Conservation (phyloP, 1,140 invertebrate species). For the Piezodorus guildinii region DNA sequence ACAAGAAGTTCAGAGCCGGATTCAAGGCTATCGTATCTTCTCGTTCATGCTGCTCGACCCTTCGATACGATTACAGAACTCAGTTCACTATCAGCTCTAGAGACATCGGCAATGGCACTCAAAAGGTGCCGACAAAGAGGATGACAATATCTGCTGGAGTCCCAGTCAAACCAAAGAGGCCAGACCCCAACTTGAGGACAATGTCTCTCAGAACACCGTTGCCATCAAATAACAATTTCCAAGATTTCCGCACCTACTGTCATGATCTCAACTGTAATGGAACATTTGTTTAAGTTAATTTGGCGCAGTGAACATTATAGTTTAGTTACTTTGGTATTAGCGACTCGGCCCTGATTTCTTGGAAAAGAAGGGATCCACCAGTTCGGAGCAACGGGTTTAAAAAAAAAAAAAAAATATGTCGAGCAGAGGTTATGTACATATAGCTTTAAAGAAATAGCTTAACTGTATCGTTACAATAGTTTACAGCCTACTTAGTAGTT, state of each 20-base stretch:
- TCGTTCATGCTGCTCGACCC: conserved; percentile 32
- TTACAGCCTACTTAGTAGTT: background rate
- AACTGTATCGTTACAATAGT: conserved; percentile 7
- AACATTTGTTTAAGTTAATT: conserved; percentile 19
- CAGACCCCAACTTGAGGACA: conserved; percentile 16
- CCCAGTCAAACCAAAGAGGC: conserved; percentile 20
- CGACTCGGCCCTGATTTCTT: conserved; percentile 16
- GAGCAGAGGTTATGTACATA: conserved; percentile 13
- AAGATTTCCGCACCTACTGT: conserved; percentile 15
- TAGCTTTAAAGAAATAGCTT: conserved; percentile 14
- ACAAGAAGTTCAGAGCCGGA: conserved; percentile 50
- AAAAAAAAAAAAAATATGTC: conserved; percentile 3
- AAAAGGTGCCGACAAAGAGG: conserved; percentile 19
- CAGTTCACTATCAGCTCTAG: conserved; percentile 18
- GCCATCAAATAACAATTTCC: conserved; percentile 19
- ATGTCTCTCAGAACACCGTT: conserved; percentile 2
- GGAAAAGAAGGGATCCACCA: conserved; percentile 19
- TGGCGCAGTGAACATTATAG: conserved; percentile 16
- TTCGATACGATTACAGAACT: conserved; percentile 24
- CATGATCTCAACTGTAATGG: conserved; percentile 16
- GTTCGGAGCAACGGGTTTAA: conserved; percentile 25
- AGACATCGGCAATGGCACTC: background rate
- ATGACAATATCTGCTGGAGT: conserved; percentile 26
- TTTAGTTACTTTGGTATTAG: conserved; percentile 21
- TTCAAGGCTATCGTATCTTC: conserved; percentile 40